Evolutionary conservation across 1,140 invertebrate genomes (phyloP).

Genomic region (Chrysoperla carnea): DNA sequence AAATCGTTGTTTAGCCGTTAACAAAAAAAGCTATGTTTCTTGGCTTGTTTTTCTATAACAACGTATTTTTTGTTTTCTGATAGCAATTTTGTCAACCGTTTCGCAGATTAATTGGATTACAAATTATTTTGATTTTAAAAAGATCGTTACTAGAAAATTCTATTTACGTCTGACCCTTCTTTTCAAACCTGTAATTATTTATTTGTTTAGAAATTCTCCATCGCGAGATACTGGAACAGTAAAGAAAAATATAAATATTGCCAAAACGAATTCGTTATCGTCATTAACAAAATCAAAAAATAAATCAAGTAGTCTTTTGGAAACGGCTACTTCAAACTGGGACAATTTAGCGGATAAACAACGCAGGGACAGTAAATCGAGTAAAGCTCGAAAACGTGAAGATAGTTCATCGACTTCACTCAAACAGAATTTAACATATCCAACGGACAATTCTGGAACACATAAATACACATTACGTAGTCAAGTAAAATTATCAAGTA

Average conservation of each 20-base stretch:
- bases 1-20: too few relatives aligned
- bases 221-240: too few relatives aligned
- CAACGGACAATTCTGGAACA: conserved; percentile 9
- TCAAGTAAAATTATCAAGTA: conserved; percentile 5
- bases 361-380: neutral
- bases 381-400: neutral
- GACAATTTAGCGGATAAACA: neutral
- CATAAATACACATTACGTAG: conserved; percentile 28
- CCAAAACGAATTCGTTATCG: neutral
- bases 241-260: too few relatives aligned
- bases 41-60: too few relatives aligned
- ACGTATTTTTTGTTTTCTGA: too few relatives aligned
- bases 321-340: neutral
- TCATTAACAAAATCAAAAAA: neutral
- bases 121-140: too few relatives aligned
- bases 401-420: neutral
- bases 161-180: neutral
- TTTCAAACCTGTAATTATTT: neutral
- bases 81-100: too few relatives aligned
- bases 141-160: neutral
- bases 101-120: too few relatives aligned
- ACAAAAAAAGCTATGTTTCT: too few relatives aligned
- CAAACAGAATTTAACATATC: neutral
- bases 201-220: neutral
- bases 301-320: neutral